Conservation (phyloP, 23 tunicate genomes). For the Styela plicata region DNA sequence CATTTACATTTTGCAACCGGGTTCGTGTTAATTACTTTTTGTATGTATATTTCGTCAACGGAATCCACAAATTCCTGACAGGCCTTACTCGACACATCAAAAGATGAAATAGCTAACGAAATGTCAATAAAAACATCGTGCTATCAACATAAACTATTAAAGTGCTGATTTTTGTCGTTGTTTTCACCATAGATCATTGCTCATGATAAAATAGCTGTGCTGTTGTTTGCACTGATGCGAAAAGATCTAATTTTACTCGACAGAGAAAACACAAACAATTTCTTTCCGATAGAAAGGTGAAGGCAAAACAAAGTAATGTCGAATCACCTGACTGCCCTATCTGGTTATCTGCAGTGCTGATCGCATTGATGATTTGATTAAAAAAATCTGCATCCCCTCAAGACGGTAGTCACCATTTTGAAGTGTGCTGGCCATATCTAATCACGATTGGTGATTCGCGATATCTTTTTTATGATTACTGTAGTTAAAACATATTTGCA, state of each 20-base stretch:
- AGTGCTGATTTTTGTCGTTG: background rate
- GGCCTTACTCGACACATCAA: background rate
- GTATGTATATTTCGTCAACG: background rate
- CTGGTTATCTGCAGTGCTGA: too few species aligned
- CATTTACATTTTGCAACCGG: too few species aligned
- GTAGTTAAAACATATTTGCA: too few species aligned
- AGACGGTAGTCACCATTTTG: too few species aligned
- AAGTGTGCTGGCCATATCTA: too few species aligned
- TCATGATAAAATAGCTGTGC: background rate
- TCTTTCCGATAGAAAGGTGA: background rate
- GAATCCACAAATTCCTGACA: background rate
- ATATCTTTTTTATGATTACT: too few species aligned
- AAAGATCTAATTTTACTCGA: background rate
- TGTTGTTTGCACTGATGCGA: background rate
- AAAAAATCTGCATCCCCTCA: too few species aligned
- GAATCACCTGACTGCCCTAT: background rate
- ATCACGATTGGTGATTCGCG: too few species aligned
- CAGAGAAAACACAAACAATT: background rate
- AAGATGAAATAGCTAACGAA: background rate
- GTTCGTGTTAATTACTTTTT: too few species aligned
- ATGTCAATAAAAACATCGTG: background rate
- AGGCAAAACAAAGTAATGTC: background rate
- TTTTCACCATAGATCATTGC: background rate
- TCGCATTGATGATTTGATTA: too few species aligned
- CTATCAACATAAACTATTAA: background rate